Percentiles rank a stretch among this genome's conserved stretches.
These are phyloP conservation scores for Melanocharis versteri DNA, from an alignment of 2,113 vertebrate species.

Conservation along the genomic window DNA sequence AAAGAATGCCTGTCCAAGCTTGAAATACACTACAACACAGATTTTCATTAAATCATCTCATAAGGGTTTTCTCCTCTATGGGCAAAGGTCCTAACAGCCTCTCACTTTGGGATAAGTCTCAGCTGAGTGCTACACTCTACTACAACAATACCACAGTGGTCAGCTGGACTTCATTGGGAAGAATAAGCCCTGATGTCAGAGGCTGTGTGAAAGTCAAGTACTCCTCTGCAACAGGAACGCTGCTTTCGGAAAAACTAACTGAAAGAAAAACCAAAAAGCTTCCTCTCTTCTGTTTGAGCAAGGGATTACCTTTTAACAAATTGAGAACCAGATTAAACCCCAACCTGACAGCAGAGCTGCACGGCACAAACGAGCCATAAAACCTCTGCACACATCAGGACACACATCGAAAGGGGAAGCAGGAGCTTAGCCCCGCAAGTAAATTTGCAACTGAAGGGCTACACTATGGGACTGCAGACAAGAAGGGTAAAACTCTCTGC, in stretches of 20 bases:
- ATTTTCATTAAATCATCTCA: not conserved
- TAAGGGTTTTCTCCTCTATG: not conserved
- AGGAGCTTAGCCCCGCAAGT: not conserved
- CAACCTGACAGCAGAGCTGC: not conserved
- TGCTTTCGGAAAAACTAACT: not conserved
- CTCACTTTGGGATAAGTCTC: not conserved
- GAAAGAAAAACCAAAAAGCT: not conserved
- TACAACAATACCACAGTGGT: not conserved
- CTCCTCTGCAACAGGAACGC: not conserved
- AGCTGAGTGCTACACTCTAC: not conserved
- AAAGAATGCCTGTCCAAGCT: not conserved
- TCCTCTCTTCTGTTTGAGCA: not conserved
- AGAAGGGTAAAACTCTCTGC: not conserved
- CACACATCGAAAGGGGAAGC: not conserved
- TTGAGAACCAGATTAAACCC: not conserved
- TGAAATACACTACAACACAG: not conserved
- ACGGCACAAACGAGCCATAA: not conserved
- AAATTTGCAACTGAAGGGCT: not conserved
- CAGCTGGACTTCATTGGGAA: not conserved
- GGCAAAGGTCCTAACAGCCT: not conserved
- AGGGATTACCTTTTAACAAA: not conserved
- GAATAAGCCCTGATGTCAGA: not conserved
- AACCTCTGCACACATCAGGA: not conserved
- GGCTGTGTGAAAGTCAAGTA: not conserved
- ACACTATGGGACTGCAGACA: not conserved